phyloP scores from a whole-genome alignment of 2,113 vertebrate species.

The Opisthocomus hoazin region DNA sequence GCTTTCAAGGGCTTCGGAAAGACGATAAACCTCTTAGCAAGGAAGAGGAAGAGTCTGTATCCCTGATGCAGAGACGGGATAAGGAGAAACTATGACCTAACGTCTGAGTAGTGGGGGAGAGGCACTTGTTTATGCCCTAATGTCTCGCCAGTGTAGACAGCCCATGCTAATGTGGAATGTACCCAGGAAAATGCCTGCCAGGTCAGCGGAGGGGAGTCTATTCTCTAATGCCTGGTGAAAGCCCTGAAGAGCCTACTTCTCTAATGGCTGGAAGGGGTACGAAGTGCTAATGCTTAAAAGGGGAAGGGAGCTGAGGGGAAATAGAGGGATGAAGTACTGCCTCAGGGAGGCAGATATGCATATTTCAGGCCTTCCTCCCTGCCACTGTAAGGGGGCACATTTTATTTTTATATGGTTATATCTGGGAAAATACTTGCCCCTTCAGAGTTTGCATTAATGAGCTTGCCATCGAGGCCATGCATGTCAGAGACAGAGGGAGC shows the following conservation, averaged over 20 bases:
- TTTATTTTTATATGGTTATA: not conserved
- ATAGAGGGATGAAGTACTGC: not conserved
- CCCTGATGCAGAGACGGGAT: not conserved
- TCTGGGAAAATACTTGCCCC: not conserved
- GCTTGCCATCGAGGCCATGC: not conserved
- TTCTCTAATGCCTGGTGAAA: not conserved
- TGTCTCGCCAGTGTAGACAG: not conserved
- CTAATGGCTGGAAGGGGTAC: not conserved
- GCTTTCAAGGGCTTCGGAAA: not conserved
- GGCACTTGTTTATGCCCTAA: not conserved
- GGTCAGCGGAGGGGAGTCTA: not conserved
- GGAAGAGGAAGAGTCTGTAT: not conserved
- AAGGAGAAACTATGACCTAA: not conserved
- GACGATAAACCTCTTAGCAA: not conserved
- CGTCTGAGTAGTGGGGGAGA: not conserved
- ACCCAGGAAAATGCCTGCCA: not conserved
- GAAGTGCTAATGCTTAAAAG: not conserved
- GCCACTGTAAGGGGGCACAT: not conserved
- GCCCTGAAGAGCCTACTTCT: not conserved
- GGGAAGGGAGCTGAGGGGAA: not conserved
- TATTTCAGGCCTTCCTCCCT: not conserved
- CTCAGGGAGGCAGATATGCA: not conserved
- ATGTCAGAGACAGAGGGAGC: not conserved
- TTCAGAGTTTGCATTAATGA: conserved; percentile 4
- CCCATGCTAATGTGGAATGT: not conserved